Percentiles rank a stretch among this genome's conserved stretches.
Evolutionary conservation across 2,113 vertebrate species (phyloP).

Genomic region (Protobothrops flavoviridis): DNA sequence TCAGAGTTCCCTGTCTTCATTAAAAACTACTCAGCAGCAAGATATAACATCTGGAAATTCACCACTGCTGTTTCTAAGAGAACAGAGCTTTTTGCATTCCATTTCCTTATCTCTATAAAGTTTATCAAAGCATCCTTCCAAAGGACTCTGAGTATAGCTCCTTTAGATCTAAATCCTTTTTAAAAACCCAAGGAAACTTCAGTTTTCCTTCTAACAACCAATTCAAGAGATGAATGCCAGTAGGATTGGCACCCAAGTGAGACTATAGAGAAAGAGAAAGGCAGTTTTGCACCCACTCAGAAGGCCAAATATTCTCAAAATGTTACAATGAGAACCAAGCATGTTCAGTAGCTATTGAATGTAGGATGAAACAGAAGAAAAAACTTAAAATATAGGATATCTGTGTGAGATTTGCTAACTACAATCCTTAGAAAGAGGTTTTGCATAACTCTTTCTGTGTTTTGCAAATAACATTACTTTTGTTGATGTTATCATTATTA

Average conservation of each 20-base stretch:
- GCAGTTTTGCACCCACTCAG: neutral
- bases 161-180: neutral
- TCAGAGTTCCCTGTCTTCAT: neutral
- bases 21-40: conserved; percentile 8
- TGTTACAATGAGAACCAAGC: neutral
- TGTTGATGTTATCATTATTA: neutral
- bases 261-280: neutral
- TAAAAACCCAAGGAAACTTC: neutral
- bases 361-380: neutral
- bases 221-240: neutral
- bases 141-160: neutral
- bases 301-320: neutral
- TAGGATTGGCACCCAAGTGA: neutral
- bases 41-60: conserved; percentile 24
- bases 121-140: neutral
- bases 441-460: neutral
- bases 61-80: conserved; percentile 12
- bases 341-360: neutral
- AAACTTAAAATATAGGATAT: neutral
- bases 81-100: neutral
- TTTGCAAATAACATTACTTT: neutral
- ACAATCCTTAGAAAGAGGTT: neutral
- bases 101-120: neutral
- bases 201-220: neutral
- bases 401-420: neutral